These are phyloP conservation scores for Nibea albiflora DNA, from an alignment of 2,113 vertebrate genomes.

Conservation along the genomic window DNA sequence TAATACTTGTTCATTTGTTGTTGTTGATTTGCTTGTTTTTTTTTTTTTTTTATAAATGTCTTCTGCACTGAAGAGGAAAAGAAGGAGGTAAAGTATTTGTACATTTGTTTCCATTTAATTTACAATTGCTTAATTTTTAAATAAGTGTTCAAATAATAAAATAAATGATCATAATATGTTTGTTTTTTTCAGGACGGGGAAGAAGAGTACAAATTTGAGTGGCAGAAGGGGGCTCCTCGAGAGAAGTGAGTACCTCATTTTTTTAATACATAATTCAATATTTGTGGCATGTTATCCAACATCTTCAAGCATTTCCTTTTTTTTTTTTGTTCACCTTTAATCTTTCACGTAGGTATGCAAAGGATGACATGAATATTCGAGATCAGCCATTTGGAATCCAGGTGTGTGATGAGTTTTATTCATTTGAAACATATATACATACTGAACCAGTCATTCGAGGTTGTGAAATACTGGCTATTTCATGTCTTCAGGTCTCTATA, in stretches of 20 bases:
- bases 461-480: neutral
- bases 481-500: neutral
- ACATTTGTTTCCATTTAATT: neutral
- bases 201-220: conserved; percentile 98
- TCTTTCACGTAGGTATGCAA: conserved; percentile 90
- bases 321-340: conserved; percentile 28
- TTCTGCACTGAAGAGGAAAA: conserved; percentile 87
- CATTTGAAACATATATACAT: neutral
- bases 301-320: neutral
- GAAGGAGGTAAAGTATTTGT: conserved; percentile 90
- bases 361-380: conserved; percentile 99
- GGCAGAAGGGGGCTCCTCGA: conserved; percentile 97
- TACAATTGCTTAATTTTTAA: too few relatives aligned
- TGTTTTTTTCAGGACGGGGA: conserved; percentile 89
- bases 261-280: neutral
- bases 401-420: conserved; percentile 80
- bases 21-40: neutral
- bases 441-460: neutral
- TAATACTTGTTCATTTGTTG: conserved; percentile 7
- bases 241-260: conserved; percentile 89
- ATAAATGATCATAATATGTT: conserved; percentile 10
- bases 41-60: conserved; percentile 6
- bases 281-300: neutral
- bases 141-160: neutral
- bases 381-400: conserved; percentile 99